Percentiles rank a stretch among this genome's conserved stretches.
Evolutionary conservation across 2,888 invertebrate genomes (phyloP).

Genomic region (Strigamia transsilvanica): DNA sequence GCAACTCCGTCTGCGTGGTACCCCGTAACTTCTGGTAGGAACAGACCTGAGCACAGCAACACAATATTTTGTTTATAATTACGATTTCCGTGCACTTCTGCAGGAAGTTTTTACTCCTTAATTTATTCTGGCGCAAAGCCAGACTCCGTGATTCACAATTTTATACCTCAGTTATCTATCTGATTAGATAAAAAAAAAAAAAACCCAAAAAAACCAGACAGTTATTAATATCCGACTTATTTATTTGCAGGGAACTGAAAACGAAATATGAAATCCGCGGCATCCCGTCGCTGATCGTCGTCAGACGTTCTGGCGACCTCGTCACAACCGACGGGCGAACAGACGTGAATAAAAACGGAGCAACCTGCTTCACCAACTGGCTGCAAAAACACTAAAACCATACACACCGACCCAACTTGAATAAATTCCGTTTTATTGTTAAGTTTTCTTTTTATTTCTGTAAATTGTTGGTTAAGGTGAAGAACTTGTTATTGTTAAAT

Average conservation of each 20-base stretch:
- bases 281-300: slow-evolving; percentile 66
- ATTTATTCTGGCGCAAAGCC: too few relatives aligned
- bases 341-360: slow-evolving; percentile 63
- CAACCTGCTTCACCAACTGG: slow-evolving; percentile 57
- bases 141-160: too few relatives aligned
- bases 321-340: slow-evolving; percentile 64
- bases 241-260: slow-evolving; percentile 62
- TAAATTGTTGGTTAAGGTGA: neutral
- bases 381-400: neutral
- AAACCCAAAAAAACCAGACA: too few relatives aligned
- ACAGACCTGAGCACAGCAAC: too few relatives aligned
- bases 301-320: slow-evolving; percentile 64
- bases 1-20: too few relatives aligned
- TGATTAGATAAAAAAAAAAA: too few relatives aligned
- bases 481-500: neutral
- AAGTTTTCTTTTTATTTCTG: neutral
- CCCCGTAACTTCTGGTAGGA: too few relatives aligned
- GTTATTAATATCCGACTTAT: neutral
- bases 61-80: too few relatives aligned
- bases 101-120: too few relatives aligned
- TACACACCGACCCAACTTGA: too few relatives aligned
- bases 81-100: neutral
- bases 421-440: too few relatives aligned
- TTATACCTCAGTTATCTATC: too few relatives aligned
- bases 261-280: slow-evolving; percentile 64